Conservation (phyloP, 2,797 vertebrate genomes). For the Martes flavigula region DNA sequence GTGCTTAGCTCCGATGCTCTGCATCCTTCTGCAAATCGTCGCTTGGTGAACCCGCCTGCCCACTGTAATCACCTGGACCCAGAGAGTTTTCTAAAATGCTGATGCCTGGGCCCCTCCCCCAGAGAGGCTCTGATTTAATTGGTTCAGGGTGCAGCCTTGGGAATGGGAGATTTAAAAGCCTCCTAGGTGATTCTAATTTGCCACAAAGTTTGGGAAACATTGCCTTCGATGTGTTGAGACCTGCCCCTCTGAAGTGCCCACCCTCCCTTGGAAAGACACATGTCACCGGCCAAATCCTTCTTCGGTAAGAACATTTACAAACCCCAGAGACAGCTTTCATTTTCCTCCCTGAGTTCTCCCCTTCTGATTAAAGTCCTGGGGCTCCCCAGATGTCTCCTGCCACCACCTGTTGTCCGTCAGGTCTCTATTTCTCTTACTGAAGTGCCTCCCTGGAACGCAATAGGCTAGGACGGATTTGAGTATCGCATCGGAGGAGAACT, state of each 20-base stretch:
- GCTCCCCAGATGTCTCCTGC: not conserved
- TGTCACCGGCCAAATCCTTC: not conserved
- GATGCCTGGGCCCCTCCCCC: not conserved
- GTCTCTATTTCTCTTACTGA: not conserved
- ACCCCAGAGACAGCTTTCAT: not conserved
- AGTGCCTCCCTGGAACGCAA: fast-evolving
- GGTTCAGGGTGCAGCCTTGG: not conserved
- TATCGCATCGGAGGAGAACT: not conserved
- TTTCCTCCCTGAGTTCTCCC: not conserved
- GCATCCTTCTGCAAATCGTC: not conserved
- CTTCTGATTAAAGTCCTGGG: not conserved
- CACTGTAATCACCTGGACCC: not conserved
- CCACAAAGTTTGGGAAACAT: not conserved
- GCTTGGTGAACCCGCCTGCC: not conserved
- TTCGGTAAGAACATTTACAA: not conserved
- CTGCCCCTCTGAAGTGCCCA: not conserved
- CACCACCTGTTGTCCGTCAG: not conserved
- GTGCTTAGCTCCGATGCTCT: not conserved
- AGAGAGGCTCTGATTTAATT: not conserved
- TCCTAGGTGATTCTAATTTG: not conserved
- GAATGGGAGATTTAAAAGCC: not conserved
- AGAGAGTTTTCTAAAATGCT: not conserved
- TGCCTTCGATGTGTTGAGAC: not conserved
- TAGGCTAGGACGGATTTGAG: not conserved
- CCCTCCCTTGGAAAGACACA: not conserved